A percentile compares a stretch with the other conserved stretches of the same genome.
Evolutionary conservation across 2,113 vertebrate genomes (phyloP).

Genomic region (Callorhinus ursinus): DNA sequence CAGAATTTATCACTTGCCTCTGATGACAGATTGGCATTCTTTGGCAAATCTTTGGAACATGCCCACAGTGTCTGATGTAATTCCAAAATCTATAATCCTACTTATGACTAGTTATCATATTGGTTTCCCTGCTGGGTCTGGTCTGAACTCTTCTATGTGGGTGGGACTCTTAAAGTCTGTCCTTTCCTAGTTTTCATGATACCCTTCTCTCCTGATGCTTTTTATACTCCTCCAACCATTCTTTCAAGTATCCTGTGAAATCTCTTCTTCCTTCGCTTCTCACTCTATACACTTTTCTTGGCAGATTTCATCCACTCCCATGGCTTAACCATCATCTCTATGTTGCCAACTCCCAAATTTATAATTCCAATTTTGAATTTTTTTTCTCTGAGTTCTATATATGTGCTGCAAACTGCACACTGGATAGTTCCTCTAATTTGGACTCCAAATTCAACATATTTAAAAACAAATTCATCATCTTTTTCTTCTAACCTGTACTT

Average conservation of each 20-base stretch:
- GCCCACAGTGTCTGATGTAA: not conserved
- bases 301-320: conserved; percentile 54
- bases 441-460: conserved; percentile 50
- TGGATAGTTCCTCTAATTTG: conserved; percentile 58
- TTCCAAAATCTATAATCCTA: not conserved
- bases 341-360: conserved; percentile 69
- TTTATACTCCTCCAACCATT: conserved; percentile 7
- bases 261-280: conserved; percentile 45
- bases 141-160: not conserved
- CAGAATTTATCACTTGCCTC: conserved; percentile 12
- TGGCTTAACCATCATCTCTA: conserved; percentile 59
- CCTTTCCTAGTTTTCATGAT: not conserved
- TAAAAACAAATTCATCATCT: conserved; percentile 43
- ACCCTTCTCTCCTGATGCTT: conserved; percentile 21
- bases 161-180: not conserved
- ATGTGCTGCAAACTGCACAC: conserved; percentile 54
- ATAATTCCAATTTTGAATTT: conserved; percentile 66
- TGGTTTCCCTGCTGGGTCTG: not conserved
- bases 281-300: conserved; percentile 52
- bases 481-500: not conserved
- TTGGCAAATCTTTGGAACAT: not conserved
- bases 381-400: conserved; percentile 59
- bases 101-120: not conserved
- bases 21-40: conserved; percentile 43
- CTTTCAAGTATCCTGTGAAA: conserved; percentile 45